These are phyloP conservation scores for Arrhamphus sclerolepis DNA, from an alignment of 2,797 vertebrate genomes.

Conservation along the genomic window DNA sequence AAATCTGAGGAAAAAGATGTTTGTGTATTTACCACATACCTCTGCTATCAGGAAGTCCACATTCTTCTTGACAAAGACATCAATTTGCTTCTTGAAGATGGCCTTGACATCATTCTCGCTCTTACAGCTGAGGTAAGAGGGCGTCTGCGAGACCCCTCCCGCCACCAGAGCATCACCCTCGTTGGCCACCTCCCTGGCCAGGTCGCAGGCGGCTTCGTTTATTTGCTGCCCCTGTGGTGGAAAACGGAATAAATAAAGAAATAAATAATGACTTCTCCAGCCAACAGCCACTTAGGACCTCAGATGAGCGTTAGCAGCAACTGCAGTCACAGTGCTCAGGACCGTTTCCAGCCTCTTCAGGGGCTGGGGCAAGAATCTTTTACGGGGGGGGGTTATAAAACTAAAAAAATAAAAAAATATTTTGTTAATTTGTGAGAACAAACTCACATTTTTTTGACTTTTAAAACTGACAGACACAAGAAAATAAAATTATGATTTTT, in stretches of 20 bases:
- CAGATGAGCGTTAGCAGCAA: conserved; percentile 12
- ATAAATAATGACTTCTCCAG: too few relatives aligned
- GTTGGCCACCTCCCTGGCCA: conserved; percentile 90
- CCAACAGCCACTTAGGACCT: too few relatives aligned
- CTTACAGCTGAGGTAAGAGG: conserved; percentile 95
- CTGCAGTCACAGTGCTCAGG: conserved; percentile 14
- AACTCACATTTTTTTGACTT: too few relatives aligned
- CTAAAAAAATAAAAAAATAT: too few relatives aligned
- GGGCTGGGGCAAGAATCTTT: too few relatives aligned
- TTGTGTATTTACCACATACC: too few relatives aligned
- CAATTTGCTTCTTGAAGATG: conserved; percentile 88
- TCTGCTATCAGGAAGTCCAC: conserved; percentile 97
- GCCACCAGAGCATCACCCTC: conserved; percentile 94
- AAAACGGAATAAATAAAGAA: neutral
- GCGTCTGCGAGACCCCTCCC: conserved; percentile 95
- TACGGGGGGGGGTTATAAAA: too few relatives aligned
- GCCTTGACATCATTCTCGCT: conserved; percentile 89
- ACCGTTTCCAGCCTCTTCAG: too few relatives aligned
- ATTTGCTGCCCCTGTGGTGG: conserved; percentile 85
- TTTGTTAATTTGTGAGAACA: too few relatives aligned
- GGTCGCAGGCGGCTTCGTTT: conserved; percentile 95
- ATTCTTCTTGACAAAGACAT: conserved; percentile 90
- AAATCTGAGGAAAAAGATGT: too few relatives aligned
- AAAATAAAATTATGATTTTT: too few relatives aligned
- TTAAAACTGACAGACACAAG: too few relatives aligned